A percentile compares a stretch with the other conserved stretches of the same genome.
Evolutionary conservation across 2,797 vertebrate species (phyloP).

Genomic region (Cacajao melanocephalus): DNA sequence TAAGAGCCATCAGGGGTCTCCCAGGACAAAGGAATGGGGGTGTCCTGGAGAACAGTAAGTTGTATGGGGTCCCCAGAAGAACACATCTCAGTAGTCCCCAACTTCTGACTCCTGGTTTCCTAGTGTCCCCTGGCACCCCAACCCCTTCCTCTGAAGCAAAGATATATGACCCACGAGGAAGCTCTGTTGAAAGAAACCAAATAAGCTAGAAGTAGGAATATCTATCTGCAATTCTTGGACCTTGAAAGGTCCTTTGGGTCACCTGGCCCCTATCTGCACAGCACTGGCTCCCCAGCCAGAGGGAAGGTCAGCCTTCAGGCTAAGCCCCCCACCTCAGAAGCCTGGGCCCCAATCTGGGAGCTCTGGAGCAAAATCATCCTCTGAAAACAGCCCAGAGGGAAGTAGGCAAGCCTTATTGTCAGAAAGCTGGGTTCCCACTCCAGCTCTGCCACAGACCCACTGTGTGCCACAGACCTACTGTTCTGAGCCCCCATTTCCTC

Average conservation of each 20-base stretch:
- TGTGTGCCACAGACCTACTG: neutral
- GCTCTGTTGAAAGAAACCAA: neutral
- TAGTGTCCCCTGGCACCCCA: neutral
- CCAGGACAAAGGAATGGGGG: neutral
- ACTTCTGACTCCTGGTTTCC: neutral
- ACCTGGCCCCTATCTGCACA: too few relatives aligned
- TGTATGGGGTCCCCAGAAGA: neutral
- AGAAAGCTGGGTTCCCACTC: neutral
- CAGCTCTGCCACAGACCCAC: neutral
- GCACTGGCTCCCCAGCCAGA: neutral
- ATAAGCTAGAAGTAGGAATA: neutral
- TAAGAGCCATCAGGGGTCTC: neutral
- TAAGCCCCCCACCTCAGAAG: neutral
- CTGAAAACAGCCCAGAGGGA: neutral
- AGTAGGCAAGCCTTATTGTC: neutral
- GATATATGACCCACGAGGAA: neutral
- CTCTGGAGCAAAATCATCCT: neutral
- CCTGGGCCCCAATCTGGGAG: neutral
- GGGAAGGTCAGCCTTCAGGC: neutral
- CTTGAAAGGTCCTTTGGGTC: neutral
- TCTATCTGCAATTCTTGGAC: neutral
- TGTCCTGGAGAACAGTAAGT: neutral
- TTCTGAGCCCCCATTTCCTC: neutral
- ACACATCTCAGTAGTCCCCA: neutral
- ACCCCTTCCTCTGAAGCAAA: neutral